Evolutionary conservation across 1,140 invertebrate genomes (phyloP).

Genomic region (Melipona quadrifasciata): DNA sequence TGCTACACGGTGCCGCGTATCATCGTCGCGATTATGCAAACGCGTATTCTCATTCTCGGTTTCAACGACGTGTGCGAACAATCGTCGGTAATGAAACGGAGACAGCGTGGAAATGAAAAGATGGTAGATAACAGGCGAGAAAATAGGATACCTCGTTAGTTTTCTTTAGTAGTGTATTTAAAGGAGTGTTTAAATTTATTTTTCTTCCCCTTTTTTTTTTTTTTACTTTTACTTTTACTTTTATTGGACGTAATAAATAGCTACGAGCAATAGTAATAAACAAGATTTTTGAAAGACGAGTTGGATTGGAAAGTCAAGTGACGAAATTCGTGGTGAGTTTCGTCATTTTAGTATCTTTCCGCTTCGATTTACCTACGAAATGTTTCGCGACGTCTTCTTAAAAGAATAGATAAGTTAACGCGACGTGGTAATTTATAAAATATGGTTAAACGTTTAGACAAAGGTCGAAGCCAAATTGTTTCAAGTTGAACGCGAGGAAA

Average conservation of each 20-base stretch:
- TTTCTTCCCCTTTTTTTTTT: no score
- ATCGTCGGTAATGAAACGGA: neutral
- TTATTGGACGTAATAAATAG: no score
- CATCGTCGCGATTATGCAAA: constrained; percentile 35
- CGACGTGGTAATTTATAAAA: no score
- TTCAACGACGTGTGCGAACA: neutral
- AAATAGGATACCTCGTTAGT: neutral
- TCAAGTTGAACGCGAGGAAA: no score
- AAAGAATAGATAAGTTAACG: no score
- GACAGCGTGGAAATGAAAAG: neutral
- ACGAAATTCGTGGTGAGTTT: neutral
- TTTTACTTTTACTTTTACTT: no score
- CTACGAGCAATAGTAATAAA: no score
- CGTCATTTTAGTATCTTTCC: neutral
- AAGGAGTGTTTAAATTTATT: neutral
- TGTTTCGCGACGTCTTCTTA: neutral
- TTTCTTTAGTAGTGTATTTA: neutral
- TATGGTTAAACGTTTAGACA: no score
- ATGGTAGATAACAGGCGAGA: neutral
- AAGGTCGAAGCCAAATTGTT: no score
- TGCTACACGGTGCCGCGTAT: neutral
- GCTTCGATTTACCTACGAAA: neutral
- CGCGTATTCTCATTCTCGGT: neutral
- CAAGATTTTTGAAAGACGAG: neutral
- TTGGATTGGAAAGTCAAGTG: neutral